phyloP scores from a whole-genome alignment of 1,140 invertebrate genomes.

The Carposina sasakii region DNA sequence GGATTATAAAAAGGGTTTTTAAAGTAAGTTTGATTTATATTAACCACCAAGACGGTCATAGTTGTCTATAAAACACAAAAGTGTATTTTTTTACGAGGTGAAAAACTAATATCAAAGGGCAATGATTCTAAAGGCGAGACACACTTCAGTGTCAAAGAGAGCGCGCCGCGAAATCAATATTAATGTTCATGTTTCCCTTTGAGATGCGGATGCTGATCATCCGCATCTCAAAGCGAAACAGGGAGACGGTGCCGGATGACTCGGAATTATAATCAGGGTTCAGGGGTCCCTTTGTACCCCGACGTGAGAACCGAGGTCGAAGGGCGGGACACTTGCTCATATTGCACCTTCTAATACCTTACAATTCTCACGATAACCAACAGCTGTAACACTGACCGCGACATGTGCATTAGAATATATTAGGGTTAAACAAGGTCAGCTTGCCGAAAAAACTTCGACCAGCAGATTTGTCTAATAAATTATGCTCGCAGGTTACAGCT shows the following conservation, averaged over 20 bases:
- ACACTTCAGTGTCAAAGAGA: constrained; percentile 55
- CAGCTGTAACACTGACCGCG: constrained; percentile 41
- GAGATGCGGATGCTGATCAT: constrained; percentile 37
- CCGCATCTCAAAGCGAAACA: no score
- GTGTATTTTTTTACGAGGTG: no score
- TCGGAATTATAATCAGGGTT: constrained; percentile 64
- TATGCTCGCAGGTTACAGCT: no score
- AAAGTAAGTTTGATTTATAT: no score
- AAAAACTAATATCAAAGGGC: constrained; percentile 53
- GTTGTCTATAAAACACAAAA: no score
- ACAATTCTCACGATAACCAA: constrained; percentile 61
- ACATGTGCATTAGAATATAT: constrained; percentile 64
- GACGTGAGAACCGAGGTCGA: constrained; percentile 61
- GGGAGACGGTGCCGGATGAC: constrained; percentile 46
- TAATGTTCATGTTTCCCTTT: constrained; percentile 67
- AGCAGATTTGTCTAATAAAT: no score
- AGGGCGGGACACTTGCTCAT: constrained; percentile 62
- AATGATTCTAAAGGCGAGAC: constrained; percentile 45
- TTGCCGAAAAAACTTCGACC: no score
- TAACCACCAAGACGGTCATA: no score
- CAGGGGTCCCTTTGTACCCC: constrained; percentile 36
- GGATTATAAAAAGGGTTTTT: no score
- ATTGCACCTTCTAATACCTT: constrained; percentile 52
- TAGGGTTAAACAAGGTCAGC: constrained; percentile 60
- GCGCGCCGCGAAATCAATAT: constrained; percentile 61